Evolutionary conservation across 2,113 vertebrate species (phyloP), one percentile per base, ranked within the genome.

Genomic region (Smithornis capensis): DNA sequence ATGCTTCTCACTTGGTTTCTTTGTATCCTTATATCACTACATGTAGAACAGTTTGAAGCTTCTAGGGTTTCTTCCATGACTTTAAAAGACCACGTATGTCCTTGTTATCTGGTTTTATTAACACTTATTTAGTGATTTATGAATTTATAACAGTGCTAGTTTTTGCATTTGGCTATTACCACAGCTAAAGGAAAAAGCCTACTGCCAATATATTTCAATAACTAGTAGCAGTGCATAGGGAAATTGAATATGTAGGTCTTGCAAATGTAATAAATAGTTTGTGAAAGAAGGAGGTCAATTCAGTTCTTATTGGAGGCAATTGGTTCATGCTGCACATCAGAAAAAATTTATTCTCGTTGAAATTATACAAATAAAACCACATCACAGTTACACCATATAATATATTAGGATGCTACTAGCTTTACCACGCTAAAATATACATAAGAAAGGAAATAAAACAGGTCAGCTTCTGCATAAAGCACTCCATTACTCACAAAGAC

Each of bases 251-350:
- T 83, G 31, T 96, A 97, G 96, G 78, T 87, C 92, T 97, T 94
- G 50, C 44, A 96, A 94, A 55, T 93, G 81, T 96, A 97, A 97
- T 97, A 97, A 97, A 97, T 96, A 95, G 86, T 87, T 97, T 97
- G 95, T 97, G 94, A 98, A 97, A 97, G 96, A 98, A 98, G 94
- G 93, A 96, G 95, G 96, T 95, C 94, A 95, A 84, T 97, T 95
- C 92, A 97, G 94, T 94, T 95, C 89, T 96, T 92, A 87, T 89
- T 64, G 68, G 75, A 97, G 91, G 85, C 85, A 96, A 93, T 78
- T 95, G 86, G 68, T 81, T 97, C 87, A 88, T 59, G 27, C 10
- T 83, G 67, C 96, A 63, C 80, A 63, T 49, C 71, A 86, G 82
- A 88, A 67, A 92, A 94, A 64, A 50, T 87, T 89, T 86, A 92